A percentile compares a stretch with the other conserved stretches of the same genome.
These are phyloP conservation scores for Oasisia sp. DNA, from an alignment of 2,888 invertebrate genomes.

Conservation along the genomic window DNA sequence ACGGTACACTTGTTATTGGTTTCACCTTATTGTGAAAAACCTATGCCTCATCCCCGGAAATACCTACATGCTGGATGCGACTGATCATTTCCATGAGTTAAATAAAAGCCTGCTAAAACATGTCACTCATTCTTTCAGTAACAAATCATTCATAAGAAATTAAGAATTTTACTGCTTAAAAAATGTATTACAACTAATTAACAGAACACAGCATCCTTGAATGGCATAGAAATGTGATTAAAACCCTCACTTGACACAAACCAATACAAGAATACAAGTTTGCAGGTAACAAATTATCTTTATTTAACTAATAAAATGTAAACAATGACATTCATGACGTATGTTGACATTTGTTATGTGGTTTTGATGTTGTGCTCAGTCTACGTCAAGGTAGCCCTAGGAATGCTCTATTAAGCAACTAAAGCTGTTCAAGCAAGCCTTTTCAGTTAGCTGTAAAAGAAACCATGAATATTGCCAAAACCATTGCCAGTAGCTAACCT, in stretches of 20 bases:
- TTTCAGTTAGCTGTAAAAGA: not conserved
- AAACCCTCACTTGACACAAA: not conserved
- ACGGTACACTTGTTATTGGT: no score
- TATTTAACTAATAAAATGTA: not conserved
- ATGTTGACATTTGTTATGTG: not conserved
- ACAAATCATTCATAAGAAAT: not conserved
- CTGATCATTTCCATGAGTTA: no score
- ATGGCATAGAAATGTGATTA: not conserved
- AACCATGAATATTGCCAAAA: not conserved
- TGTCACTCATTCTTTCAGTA: not conserved
- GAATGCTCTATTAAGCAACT: not conserved
- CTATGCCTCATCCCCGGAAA: no score
- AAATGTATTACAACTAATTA: not conserved
- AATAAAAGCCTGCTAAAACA: not conserved
- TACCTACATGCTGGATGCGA: no score
- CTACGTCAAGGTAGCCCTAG: not conserved
- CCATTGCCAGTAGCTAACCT: not conserved
- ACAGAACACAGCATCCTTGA: not conserved
- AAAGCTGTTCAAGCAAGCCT: not conserved
- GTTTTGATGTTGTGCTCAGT: not conserved
- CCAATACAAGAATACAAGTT: not conserved
- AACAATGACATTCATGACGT: not conserved
- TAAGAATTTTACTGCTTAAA: not conserved
- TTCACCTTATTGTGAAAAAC: no score
- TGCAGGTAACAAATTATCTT: not conserved